Evolutionary conservation across 2,113 vertebrate species (phyloP), one percentile per base, ranked within the genome.

Genomic region (Coptodon rendalli): DNA sequence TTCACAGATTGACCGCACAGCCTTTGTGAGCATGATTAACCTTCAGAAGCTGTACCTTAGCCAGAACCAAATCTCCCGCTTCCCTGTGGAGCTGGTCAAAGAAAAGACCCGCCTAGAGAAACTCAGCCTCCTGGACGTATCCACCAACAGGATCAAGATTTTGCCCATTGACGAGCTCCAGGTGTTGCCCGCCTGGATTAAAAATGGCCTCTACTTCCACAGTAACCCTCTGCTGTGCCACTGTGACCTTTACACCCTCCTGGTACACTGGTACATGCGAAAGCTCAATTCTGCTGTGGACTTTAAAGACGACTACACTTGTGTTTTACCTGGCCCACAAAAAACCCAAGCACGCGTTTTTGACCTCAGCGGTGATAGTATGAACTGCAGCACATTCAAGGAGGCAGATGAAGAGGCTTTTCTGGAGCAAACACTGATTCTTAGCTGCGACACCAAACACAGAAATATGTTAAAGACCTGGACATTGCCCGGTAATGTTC

Each of bases 41-140:
- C 97, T 99, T 68, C 98, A 98, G 89, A 99, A 99, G 95, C 97
- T 99, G 40, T 99, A 99, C 93, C 94, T 99, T 90, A 98, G 98
- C 80, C 98, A 98, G 88, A 99, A 99, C 95, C 97, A 95, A 88
- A 97, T 99, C 82, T 91, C 97, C 27, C 97, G 98, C 80, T 99
- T 99, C 89, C 99, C 99, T 0, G 52, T 96, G 92, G 99, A 99
- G 94, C 97, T 99, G 90, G 95, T 99, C 19, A 97, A 96, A 13
- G 97, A 98, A 6, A 97, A 97, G 81, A 95, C 92, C 7, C 97
- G 96, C 50, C 91, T 97, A 66, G 97, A 98, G 17, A 97, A 96
- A 57, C 96, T 99, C 0, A 96, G 94, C 4, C 96, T 99, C 66
- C 95, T 99, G 92, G 98, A 99, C 86, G 95, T 99, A 29, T 99